These are phyloP conservation scores for Epistrophe eligans DNA, from an alignment of 2,888 invertebrate genomes.

Conservation along the genomic window DNA sequence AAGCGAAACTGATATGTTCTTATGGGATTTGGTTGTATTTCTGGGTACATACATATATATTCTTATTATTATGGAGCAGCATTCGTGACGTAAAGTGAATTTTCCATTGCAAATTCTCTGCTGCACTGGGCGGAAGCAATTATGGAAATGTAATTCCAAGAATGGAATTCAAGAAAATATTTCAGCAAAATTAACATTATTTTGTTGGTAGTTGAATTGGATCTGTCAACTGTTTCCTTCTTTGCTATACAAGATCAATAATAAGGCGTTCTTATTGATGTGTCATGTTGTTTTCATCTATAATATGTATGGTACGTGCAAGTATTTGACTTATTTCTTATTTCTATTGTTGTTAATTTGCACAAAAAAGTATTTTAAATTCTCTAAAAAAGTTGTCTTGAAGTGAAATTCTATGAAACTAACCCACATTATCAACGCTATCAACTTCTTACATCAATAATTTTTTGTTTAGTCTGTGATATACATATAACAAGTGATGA, in stretches of 20 bases:
- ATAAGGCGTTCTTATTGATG: background rate
- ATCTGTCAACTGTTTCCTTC: slow-evolving; percentile 19
- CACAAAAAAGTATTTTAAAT: background rate
- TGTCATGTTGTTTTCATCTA: background rate
- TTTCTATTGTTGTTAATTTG: background rate
- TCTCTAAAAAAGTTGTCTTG: too few species aligned
- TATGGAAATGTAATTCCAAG: slow-evolving; percentile 67
- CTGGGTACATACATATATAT: background rate
- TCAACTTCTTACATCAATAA: too few species aligned
- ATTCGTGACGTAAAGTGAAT: slow-evolving; percentile 43
- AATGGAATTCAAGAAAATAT: slow-evolving; percentile 45
- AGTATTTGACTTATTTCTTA: background rate
- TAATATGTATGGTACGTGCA: fast-evolving
- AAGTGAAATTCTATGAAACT: too few species aligned
- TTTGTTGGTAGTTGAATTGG: slow-evolving; percentile 30
- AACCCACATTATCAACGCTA: too few species aligned
- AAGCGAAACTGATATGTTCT: slow-evolving; percentile 21
- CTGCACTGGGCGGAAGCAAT: slow-evolving; percentile 66
- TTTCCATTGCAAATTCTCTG: slow-evolving; percentile 13
- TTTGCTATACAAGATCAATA: background rate
- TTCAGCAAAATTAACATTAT: slow-evolving; percentile 46
- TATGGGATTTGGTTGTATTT: slow-evolving; percentile 1
- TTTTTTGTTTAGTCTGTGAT: too few species aligned
- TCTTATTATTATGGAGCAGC: background rate
- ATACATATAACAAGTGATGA: too few species aligned